phyloP scores from a whole-genome alignment of 2,888 invertebrate species.

The Gasteruption jaculator region DNA sequence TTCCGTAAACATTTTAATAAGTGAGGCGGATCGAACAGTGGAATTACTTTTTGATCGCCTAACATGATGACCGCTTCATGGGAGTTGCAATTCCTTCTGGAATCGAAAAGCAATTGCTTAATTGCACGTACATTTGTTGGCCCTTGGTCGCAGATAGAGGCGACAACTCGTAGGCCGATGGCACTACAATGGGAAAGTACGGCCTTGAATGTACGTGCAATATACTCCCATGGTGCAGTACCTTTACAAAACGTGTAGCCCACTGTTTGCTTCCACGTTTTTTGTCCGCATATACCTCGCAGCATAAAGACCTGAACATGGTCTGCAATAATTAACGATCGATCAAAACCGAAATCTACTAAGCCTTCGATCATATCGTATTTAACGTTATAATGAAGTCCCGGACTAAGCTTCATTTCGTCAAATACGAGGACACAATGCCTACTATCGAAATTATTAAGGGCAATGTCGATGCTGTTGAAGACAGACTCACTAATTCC shows the following conservation, averaged over 20 bases:
- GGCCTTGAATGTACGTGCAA: slow-evolving; percentile 15
- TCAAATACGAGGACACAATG: slow-evolving; percentile 15
- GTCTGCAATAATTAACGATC: slow-evolving; percentile 14
- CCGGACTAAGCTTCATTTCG: slow-evolving; percentile 14
- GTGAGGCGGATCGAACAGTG: slow-evolving; percentile 12
- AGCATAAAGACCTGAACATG: slow-evolving; percentile 22
- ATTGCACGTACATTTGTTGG: slow-evolving; percentile 10
- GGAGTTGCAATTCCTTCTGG: neutral
- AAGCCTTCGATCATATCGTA: slow-evolving; percentile 18
- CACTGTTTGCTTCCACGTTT: slow-evolving; percentile 18
- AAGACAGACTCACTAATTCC: slow-evolving; percentile 52
- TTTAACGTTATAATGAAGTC: slow-evolving; percentile 7
- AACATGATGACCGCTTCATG: slow-evolving; percentile 2
- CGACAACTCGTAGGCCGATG: slow-evolving; percentile 12
- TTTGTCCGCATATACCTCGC: slow-evolving; percentile 9
- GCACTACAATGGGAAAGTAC: slow-evolving; percentile 8
- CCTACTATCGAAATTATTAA: too few species aligned
- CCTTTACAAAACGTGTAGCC: slow-evolving; percentile 15
- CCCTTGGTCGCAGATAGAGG: slow-evolving; percentile 13
- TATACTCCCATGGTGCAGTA: slow-evolving; percentile 14
- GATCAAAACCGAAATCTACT: slow-evolving; percentile 19
- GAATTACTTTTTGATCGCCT: slow-evolving; percentile 10
- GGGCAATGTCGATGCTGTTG: slow-evolving; percentile 46
- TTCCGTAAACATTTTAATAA: slow-evolving; percentile 12
- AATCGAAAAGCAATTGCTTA: slow-evolving; percentile 4